phyloP scores from a whole-genome alignment of 2,888 invertebrate genomes.

The Hedychridium roseum region DNA sequence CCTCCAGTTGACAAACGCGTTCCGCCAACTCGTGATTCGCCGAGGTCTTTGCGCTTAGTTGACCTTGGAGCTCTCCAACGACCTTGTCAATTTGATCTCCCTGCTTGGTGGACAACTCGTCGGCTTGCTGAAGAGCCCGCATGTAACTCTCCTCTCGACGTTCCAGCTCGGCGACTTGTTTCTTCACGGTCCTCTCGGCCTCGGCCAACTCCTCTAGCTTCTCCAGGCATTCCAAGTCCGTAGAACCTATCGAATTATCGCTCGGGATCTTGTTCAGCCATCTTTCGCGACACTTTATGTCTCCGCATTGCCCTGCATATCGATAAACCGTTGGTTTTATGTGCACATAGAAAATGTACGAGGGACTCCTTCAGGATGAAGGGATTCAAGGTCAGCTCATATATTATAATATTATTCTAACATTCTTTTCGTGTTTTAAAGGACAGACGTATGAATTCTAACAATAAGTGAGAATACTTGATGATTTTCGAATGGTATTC shows the following conservation, averaged over 20 bases:
- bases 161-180: slow-evolving; percentile 71
- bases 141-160: slow-evolving; percentile 74
- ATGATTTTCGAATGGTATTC: no score
- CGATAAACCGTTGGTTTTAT: no score
- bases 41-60: slow-evolving; percentile 68
- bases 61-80: slow-evolving; percentile 59
- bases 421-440: no score
- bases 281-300: slow-evolving; percentile 34
- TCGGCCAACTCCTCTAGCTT: slow-evolving; percentile 66
- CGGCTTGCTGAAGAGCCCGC: slow-evolving; percentile 76
- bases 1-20: slow-evolving; percentile 65
- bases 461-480: no score
- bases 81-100: slow-evolving; percentile 47
- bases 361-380: no score
- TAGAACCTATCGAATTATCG: slow-evolving; percentile 45
- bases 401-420: no score
- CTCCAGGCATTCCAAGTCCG: slow-evolving; percentile 62
- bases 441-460: no score
- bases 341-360: no score
- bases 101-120: slow-evolving; percentile 76
- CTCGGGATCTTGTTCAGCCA: slow-evolving; percentile 29
- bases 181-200: slow-evolving; percentile 70
- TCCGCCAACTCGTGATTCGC: slow-evolving; percentile 66
- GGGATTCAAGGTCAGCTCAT: no score
- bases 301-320: slow-evolving; percentile 45